Base-by-base conservation (phyloP, 2,888 invertebrate species). In the Apodemia hepburni region DNA sequence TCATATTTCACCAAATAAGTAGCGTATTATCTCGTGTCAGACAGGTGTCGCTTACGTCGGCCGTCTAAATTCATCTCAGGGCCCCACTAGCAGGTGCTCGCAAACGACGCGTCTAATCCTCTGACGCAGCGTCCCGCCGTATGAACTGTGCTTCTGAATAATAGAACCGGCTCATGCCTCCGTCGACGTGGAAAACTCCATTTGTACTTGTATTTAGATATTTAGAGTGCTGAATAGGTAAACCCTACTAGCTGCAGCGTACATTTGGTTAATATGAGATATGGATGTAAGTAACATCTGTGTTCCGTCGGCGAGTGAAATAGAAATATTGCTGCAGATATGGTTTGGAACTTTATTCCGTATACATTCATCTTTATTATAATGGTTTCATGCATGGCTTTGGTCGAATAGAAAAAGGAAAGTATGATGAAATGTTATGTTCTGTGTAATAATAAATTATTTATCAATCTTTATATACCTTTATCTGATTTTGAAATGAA, bases 1-100 rank as follows among this genome's bases (percentile, higher is more conserved):
- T 82, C 85, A 87, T 87, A 88, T 88, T 85, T 87, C 84, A 85
- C 83, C 78, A 76, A 81, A 85, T 85, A 85, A 85, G 85, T 82
- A 84, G 81, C 81, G 82, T 83, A 83, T 85, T 85, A 84, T 84
- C 82, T 84, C 79, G 76, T 77, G 80, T 80, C 78, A 84, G 87
- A 87, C 87, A 88, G 87, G 84, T 88, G 87, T 87, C 87, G 82
- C 84, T 82, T 74, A 76, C 78, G 80, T 80, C 82, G 80, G 75
- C 79, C 77, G 76, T 75, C 81, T 82, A 84, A 84, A 87, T 87
- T 84, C 87, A 84, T 87, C 85, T 84, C 78, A 76, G 75, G 72
- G 78, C 76, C 73, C 75, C 54, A 47, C 64, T 62, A 62, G 79
- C 86, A 85, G 87, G 82, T 85, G 85, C 81, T 84, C 78, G 74